A percentile compares a stretch with the other conserved stretches of the same genome.
Evolutionary conservation across 2,888 invertebrate genomes (phyloP).

Genomic region (Tetragnatha montana): DNA sequence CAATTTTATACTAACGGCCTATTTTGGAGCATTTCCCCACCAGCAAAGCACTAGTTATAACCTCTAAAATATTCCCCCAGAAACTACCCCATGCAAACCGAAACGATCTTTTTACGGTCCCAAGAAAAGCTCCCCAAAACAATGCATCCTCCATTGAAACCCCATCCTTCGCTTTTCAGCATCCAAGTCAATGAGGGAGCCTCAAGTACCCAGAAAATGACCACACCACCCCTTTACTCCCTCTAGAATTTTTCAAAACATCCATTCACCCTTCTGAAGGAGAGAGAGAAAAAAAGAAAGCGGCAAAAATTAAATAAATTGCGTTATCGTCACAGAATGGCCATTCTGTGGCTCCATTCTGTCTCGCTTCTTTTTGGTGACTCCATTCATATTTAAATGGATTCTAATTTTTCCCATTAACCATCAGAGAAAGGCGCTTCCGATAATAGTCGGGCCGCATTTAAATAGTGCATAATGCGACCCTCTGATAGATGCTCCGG

Average conservation of each 20-base stretch:
- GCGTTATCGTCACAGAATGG: background rate
- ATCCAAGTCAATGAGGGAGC: background rate
- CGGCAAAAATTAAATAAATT: slow-evolving; percentile 10
- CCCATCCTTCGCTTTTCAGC: background rate
- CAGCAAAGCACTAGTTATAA: background rate
- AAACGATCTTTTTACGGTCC: background rate
- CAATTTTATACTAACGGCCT: background rate
- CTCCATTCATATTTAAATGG: slow-evolving; percentile 61
- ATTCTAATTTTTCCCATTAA: slow-evolving; percentile 55
- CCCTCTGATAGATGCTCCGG: background rate
- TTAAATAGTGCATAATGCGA: slow-evolving; percentile 10
- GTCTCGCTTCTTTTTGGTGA: slow-evolving; percentile 7
- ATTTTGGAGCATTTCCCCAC: background rate
- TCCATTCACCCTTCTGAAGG: background rate
- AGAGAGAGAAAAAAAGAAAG: background rate
- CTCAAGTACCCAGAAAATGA: background rate
- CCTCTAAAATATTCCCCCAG: background rate
- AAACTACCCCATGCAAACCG: background rate
- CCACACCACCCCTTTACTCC: background rate
- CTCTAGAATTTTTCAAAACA: background rate
- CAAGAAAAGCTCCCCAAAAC: background rate
- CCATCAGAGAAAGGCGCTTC: background rate
- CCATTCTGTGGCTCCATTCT: slow-evolving; percentile 27
- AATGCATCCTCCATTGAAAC: background rate
- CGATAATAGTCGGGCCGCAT: slow-evolving; percentile 28